phyloP scores from a whole-genome alignment of 2,797 vertebrate species.

The Bovichtus variegatus region DNA sequence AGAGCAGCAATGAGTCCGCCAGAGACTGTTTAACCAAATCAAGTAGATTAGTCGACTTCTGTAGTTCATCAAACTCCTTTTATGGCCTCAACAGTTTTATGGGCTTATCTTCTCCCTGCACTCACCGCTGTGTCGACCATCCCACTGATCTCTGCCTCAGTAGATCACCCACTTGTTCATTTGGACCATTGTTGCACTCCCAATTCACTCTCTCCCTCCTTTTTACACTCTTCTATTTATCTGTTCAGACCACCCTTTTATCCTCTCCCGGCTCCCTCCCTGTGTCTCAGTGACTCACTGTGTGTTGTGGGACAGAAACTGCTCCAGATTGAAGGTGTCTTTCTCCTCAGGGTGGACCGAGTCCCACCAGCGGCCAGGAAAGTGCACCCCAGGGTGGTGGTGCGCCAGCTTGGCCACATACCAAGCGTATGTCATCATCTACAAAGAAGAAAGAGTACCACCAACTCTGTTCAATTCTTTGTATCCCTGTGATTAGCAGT shows the following conservation, averaged over 20 bases:
- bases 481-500: slow-evolving; percentile 16
- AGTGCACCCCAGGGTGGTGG: slow-evolving; percentile 90
- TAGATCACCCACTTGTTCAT: slow-evolving; percentile 78
- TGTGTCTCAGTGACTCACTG: slow-evolving; percentile 85
- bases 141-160: slow-evolving; percentile 74
- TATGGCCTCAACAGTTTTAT: slow-evolving; percentile 64
- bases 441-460: slow-evolving; percentile 33
- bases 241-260: slow-evolving; percentile 40
- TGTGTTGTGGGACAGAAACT: slow-evolving; percentile 92
- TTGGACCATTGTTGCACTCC: slow-evolving; percentile 65
- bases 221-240: slow-evolving; percentile 58
- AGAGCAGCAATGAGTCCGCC: slow-evolving; percentile 55
- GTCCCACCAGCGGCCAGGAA: slow-evolving; percentile 93
- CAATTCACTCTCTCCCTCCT: slow-evolving; percentile 43
- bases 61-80: slow-evolving; percentile 78
- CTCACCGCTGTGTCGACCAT: slow-evolving; percentile 60
- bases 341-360: slow-evolving; percentile 81
- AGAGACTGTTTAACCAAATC: slow-evolving; percentile 76
- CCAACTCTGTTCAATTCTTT: slow-evolving; percentile 24
- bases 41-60: slow-evolving; percentile 77
- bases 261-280: slow-evolving; percentile 16
- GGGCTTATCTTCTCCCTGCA: slow-evolving; percentile 74
- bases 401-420: slow-evolving; percentile 92
- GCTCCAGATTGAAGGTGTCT: slow-evolving; percentile 92
- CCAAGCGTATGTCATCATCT: slow-evolving; percentile 99